phyloP scores from a whole-genome alignment of 2,888 invertebrate species.

The Chirona hameri region DNA sequence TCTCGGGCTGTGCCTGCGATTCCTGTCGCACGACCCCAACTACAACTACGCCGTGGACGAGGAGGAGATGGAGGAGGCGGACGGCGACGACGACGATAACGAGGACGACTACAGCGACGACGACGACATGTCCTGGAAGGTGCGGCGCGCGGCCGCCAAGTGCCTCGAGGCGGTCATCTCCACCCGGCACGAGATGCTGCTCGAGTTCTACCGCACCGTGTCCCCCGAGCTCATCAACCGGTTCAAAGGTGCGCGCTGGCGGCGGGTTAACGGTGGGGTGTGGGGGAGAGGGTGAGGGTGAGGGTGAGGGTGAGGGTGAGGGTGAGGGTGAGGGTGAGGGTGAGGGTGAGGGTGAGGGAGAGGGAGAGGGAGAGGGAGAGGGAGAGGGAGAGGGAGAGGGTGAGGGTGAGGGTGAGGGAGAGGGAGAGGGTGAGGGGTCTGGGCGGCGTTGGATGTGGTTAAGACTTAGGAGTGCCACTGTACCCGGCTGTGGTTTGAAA shows the following conservation, averaged over 20 bases:
- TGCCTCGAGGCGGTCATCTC: conserved; percentile 89
- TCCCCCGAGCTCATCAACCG: conserved; percentile 87
- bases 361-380: too few species aligned
- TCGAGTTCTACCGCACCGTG: conserved; percentile 80
- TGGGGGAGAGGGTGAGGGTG: too few species aligned
- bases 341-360: too few species aligned
- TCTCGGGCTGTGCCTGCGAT: conserved; percentile 76
- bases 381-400: too few species aligned
- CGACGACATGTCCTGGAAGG: conserved; percentile 99
- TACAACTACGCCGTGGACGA: conserved; percentile 93
- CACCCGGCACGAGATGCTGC: conserved; percentile 82
- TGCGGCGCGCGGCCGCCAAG: conserved; percentile 90
- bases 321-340: too few species aligned
- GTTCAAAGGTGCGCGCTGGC: conserved; percentile 59
- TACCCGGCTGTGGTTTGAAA: too few species aligned
- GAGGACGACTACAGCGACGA: conserved; percentile 98
- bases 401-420: too few species aligned
- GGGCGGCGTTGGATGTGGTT: too few species aligned
- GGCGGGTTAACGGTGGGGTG: too few species aligned
- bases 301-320: too few species aligned
- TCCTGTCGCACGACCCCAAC: conserved; percentile 96
- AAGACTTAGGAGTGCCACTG: too few species aligned
- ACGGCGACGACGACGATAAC: conserved; percentile 46
- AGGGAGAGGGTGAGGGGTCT: too few species aligned
- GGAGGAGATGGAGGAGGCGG: conserved; percentile 49